phyloP scores from a whole-genome alignment of 2,113 vertebrate genomes.

The Panthera tigris region DNA sequence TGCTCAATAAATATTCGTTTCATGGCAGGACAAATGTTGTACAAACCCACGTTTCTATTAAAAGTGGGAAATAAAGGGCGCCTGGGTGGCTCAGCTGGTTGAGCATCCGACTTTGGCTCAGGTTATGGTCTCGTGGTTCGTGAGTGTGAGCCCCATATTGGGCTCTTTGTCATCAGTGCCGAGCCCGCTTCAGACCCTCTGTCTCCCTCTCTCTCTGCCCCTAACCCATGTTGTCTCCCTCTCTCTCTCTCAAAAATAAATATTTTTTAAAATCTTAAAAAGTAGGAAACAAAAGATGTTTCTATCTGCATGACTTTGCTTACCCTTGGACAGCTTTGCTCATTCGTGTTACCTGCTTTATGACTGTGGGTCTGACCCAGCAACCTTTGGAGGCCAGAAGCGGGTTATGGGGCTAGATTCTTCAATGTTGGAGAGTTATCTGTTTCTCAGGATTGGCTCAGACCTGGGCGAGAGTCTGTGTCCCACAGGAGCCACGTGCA shows the following conservation, averaged over 20 bases:
- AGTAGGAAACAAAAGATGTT: background rate
- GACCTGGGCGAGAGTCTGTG: background rate
- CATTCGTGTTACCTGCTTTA: background rate
- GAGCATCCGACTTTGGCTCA: too few relatives aligned
- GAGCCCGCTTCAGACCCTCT: too few relatives aligned
- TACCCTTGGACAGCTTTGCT: background rate
- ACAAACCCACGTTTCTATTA: background rate
- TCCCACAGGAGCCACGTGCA: background rate
- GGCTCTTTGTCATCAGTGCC: too few relatives aligned
- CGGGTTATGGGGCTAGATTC: background rate
- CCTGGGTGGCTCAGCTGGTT: too few relatives aligned
- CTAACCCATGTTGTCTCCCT: too few relatives aligned
- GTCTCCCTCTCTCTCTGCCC: too few relatives aligned
- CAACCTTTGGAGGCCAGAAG: background rate
- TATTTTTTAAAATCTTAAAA: too few relatives aligned
- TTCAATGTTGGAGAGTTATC: background rate
- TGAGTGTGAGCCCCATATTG: too few relatives aligned
- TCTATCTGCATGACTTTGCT: background rate
- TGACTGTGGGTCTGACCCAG: background rate
- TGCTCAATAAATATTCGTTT: background rate
- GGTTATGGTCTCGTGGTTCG: too few relatives aligned
- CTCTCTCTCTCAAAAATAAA: too few relatives aligned
- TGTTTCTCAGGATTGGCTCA: background rate
- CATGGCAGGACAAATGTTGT: background rate
- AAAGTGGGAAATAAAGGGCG: background rate